A percentile compares a stretch with the other conserved stretches of the same genome.
Conservation (phyloP, 2,113 vertebrate genomes). For the Cnemophilus loriae region DNA sequence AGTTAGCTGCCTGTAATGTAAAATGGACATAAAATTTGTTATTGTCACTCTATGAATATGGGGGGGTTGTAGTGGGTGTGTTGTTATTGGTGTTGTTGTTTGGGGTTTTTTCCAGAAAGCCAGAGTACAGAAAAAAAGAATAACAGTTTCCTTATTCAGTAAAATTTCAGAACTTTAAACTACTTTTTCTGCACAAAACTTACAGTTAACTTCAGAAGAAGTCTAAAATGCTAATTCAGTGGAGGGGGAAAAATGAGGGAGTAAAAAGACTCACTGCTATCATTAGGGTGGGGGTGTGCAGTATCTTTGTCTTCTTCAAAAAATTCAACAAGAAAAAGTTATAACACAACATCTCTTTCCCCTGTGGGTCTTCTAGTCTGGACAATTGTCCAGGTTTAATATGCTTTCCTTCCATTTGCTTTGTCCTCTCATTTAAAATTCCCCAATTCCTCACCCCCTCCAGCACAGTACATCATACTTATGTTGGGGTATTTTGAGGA, state of each 20-base stretch:
- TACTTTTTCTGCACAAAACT: neutral
- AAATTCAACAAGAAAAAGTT: neutral
- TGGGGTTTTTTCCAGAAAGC: neutral
- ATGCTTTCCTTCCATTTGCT: neutral
- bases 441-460: neutral
- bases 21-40: neutral
- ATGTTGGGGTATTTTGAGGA: neutral
- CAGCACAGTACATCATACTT: neutral
- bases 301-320: neutral
- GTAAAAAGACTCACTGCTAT: neutral
- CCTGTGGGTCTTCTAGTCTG: neutral
- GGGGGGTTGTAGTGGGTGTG: too few species aligned
- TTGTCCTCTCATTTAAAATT: neutral
- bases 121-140: neutral
- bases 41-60: neutral
- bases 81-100: neutral
- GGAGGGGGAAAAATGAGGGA: neutral
- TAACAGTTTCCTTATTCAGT: neutral
- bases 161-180: neutral
- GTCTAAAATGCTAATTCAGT: neutral
- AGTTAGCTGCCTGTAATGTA: neutral
- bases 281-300: neutral
- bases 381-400: neutral
- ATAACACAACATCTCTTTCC: neutral
- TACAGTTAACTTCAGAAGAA: neutral